Evolutionary conservation across 2,113 vertebrate genomes (phyloP).

Genomic region (Salminus brasiliensis): DNA sequence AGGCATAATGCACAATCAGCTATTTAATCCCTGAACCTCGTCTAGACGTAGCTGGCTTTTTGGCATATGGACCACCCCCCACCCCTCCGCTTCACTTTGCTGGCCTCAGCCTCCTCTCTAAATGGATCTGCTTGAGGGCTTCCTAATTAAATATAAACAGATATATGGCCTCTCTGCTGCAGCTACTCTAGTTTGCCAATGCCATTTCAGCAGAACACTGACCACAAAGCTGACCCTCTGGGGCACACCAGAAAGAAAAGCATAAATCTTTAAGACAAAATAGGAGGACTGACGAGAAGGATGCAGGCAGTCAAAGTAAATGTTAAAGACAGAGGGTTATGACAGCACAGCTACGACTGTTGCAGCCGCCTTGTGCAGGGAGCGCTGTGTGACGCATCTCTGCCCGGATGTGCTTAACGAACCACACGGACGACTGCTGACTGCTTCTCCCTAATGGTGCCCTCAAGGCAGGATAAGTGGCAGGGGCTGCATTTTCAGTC

Average conservation of each 20-base stretch:
- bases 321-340: not conserved
- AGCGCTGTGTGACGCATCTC: not conserved
- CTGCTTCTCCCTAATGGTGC: slow-evolving; percentile 46
- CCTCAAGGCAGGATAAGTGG: slow-evolving; percentile 31
- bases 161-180: slow-evolving; percentile 36
- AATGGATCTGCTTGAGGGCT: slow-evolving; percentile 22
- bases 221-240: not conserved
- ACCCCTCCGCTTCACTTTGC: not conserved
- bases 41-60: slow-evolving; percentile 37
- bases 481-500: slow-evolving; percentile 21
- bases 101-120: not conserved
- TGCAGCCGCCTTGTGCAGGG: not conserved
- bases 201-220: slow-evolving; percentile 9
- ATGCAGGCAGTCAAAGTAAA: slow-evolving; percentile 3
- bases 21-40: slow-evolving; percentile 40
- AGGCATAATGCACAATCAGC: not conserved
- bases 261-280: not conserved
- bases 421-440: not conserved
- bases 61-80: slow-evolving; percentile 34
- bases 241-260: not conserved
- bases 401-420: not conserved
- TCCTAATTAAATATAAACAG: slow-evolving; percentile 54
- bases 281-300: slow-evolving; percentile 19
- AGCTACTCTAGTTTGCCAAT: not conserved
- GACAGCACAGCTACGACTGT: not conserved